Base-by-base conservation (phyloP, 1,140 invertebrate genomes). In the Tenebrio molitor region DNA sequence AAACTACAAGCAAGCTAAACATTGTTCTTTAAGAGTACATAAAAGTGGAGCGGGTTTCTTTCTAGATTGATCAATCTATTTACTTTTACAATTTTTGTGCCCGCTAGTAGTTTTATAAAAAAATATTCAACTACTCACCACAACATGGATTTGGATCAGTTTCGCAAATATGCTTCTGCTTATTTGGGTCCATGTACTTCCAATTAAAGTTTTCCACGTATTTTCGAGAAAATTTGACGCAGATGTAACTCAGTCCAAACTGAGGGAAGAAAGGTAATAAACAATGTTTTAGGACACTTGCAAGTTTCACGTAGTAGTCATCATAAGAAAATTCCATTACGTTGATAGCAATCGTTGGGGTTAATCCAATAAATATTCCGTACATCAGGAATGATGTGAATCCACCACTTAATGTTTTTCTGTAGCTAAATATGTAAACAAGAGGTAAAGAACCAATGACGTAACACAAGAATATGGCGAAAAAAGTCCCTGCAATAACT, bases 381-480 rank as follows among this genome's bases (percentile, higher is more conserved):
- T 71, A n/a, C 12, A 76, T 80, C 14, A 79, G 67, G 21, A 81
- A 76, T 2, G 75, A 5, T 1, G 76, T 74, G 39, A 77, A 79
- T 14, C 73, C 78, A 15, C 75, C 67, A 1, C 78, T 74, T 14
- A 75, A 72, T 14, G 77, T 78, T 53, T 77, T 79, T 39, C 73
- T 79, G 39, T 78, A 75, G 39, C 73, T 77, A 46, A 82, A 81
- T 34, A 82, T 17, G 66, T 81, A 82, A 0, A 76, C 53, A 25
- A 76, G 79, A 15, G 80, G 81, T 41, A 82, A 76, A 16, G 72
- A 69, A 34, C 69, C 53, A 7, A 76, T 3, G 15, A 77, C 78
- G 63, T 81, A 82, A 1, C 67, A 12, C 5, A 75, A 3, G 10
- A 80, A 46, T 15, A 81, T 74, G 8, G 72, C 10, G 5, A 74